Base-by-base conservation (phyloP, 2,888 invertebrate species). In the Anaspis maculata region DNA sequence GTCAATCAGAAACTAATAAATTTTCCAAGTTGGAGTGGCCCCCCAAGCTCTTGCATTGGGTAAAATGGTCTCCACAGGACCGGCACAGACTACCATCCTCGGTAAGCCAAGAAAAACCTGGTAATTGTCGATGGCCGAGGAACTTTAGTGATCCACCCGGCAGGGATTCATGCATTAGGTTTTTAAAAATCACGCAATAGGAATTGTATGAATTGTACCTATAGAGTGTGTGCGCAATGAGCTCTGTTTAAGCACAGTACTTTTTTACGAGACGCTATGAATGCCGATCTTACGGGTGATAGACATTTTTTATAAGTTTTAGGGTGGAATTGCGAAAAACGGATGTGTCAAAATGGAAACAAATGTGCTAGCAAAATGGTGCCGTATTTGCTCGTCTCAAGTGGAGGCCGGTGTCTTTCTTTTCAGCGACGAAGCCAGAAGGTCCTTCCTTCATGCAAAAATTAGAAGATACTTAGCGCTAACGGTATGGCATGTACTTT, bases 391-490 rank as follows among this genome's bases (percentile, higher is more conserved):
- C 64, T 74, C 73, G 41, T 68, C 70, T 46, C 72, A 74, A 54
- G 70, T 71, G 49, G 70, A 72, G 54, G 70, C 72, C 47, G 73
- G 75, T 32, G 66, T 79, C 48, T 71, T 73, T 68, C 71, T 79
- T 63, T 79, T 77, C 57, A 73, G 77, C 51, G 72, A 74, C 51
- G 77, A 79, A 66, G 78, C 79, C 37, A 72, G 74, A 59, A 71
- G 71, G 54, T 71, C 74, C 65, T 72, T 74, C 52, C 68, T 81
- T 38, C 73, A 75, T 56, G 73, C 74, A 42, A 79, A 79, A 67
- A 74, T 82, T 48, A 72, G 72, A 54, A 76, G 75, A 67, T 81
- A 80, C 68, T 68, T 81, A 47, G 71, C 75, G 51, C 73, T 82
- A 52, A 71, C 76, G 71, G 81, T 80, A 59, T 66, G 56, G n/a